phyloP scores from a whole-genome alignment of 2,888 invertebrate species.

The Hipparchia sbordonii region DNA sequence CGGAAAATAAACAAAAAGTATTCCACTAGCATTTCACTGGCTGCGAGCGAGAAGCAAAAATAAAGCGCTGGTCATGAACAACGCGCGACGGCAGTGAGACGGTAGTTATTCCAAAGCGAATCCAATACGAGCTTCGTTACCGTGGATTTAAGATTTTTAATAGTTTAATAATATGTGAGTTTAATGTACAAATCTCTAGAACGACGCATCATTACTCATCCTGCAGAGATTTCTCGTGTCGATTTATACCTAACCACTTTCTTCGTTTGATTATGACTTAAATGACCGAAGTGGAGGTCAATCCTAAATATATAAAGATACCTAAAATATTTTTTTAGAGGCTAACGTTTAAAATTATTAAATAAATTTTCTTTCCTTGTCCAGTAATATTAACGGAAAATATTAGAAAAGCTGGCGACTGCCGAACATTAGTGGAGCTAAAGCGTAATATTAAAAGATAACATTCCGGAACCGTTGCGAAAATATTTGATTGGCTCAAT shows the following conservation, averaged over 20 bases:
- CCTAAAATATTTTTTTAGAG: not conserved
- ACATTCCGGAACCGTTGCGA: conserved; percentile 60
- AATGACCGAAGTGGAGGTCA: too few relatives aligned
- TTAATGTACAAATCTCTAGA: too few relatives aligned
- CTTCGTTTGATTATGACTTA: too few relatives aligned
- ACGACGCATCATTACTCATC: too few relatives aligned
- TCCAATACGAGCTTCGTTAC: too few relatives aligned
- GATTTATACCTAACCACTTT: too few relatives aligned
- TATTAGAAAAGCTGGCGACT: not conserved
- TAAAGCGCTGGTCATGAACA: not conserved
- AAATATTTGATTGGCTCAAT: conserved; percentile 67
- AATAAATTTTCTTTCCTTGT: not conserved
- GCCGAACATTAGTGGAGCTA: conserved; percentile 24
- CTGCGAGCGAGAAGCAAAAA: not conserved
- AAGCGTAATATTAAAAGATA: conserved; percentile 65
- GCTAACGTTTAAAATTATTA: not conserved
- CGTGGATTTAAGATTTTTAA: too few relatives aligned
- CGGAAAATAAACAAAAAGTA: conserved; percentile 27
- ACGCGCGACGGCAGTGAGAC: not conserved
- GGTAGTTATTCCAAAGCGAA: too few relatives aligned
- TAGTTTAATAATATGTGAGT: too few relatives aligned
- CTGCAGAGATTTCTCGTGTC: too few relatives aligned
- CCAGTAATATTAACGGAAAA: not conserved
- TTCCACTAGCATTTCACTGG: conserved; percentile 24
- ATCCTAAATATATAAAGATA: too few relatives aligned